A percentile compares a stretch with the other conserved stretches of the same genome.
Conservation (phyloP, 2,797 vertebrate species). For the Pangasius sanitwongsei region DNA sequence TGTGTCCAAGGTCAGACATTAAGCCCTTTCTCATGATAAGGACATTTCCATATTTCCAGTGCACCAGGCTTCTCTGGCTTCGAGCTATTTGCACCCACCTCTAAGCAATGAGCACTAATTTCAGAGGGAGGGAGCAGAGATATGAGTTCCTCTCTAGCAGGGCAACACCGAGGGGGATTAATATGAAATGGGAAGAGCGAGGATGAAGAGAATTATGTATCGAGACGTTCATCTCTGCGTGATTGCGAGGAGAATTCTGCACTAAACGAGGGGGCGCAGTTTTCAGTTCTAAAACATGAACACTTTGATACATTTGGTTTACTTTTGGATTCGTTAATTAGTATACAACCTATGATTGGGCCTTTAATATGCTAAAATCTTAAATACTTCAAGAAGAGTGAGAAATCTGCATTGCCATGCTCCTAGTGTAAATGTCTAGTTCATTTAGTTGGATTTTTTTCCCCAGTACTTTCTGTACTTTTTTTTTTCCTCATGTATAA, state of each 20-base stretch:
- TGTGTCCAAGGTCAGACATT: conserved; percentile 61
- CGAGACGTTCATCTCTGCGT: conserved; percentile 65
- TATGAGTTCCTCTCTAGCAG: conserved; percentile 66
- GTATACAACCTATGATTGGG: not conserved
- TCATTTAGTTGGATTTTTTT: not conserved
- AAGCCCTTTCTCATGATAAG: conserved; percentile 51
- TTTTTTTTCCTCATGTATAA: not conserved
- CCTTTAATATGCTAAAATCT: not conserved
- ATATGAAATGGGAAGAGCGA: conserved; percentile 70
- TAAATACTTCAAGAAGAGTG: not conserved
- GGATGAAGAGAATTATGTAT: conserved; percentile 58
- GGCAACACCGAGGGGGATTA: conserved; percentile 65
- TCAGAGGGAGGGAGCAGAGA: conserved; percentile 46
- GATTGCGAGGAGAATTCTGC: conserved; percentile 34
- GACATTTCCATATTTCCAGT: conserved; percentile 48
- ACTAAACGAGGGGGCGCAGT: not conserved
- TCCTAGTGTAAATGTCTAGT: not conserved
- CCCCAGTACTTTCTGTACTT: not conserved
- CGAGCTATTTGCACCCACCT: conserved; percentile 57
- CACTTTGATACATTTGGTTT: not conserved
- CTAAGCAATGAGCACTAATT: conserved; percentile 63
- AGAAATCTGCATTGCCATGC: not conserved
- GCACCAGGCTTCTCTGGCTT: conserved; percentile 46
- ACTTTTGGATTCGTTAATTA: not conserved
- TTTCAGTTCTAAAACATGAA: not conserved